Evolutionary conservation across 2,113 vertebrate species (phyloP).

Genomic region (Anser cygnoides): DNA sequence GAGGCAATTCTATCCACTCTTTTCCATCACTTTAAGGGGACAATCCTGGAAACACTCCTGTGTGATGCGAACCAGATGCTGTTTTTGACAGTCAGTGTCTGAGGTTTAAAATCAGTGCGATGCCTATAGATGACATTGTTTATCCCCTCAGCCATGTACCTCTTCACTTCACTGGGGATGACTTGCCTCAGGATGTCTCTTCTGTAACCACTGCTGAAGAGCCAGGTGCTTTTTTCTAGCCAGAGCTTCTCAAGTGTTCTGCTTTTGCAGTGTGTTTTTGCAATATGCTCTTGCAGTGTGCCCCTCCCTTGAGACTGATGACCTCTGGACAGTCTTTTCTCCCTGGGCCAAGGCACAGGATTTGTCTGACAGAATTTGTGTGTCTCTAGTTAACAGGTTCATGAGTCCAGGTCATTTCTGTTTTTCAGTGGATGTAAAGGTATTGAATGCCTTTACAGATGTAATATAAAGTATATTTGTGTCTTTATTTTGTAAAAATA

Average conservation of each 20-base stretch:
- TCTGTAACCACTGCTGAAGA: background rate
- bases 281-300: background rate
- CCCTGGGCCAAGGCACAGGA: background rate
- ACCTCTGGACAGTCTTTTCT: background rate
- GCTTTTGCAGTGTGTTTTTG: background rate
- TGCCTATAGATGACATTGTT: background rate
- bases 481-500: background rate
- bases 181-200: background rate
- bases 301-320: background rate
- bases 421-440: background rate
- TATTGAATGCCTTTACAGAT: background rate
- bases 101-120: background rate
- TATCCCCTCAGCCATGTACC: background rate
- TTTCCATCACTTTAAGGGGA: background rate
- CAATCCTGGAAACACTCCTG: background rate
- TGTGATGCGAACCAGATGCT: constrained; percentile 25
- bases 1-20: background rate
- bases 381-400: background rate
- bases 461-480: background rate
- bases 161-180: background rate
- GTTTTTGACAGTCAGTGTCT: constrained; percentile 1
- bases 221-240: background rate
- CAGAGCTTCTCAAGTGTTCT: background rate
- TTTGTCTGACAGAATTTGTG: background rate
- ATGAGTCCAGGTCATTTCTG: background rate